Conservation (phyloP, 2,113 vertebrate species). For the Dolichotis patagonum region DNA sequence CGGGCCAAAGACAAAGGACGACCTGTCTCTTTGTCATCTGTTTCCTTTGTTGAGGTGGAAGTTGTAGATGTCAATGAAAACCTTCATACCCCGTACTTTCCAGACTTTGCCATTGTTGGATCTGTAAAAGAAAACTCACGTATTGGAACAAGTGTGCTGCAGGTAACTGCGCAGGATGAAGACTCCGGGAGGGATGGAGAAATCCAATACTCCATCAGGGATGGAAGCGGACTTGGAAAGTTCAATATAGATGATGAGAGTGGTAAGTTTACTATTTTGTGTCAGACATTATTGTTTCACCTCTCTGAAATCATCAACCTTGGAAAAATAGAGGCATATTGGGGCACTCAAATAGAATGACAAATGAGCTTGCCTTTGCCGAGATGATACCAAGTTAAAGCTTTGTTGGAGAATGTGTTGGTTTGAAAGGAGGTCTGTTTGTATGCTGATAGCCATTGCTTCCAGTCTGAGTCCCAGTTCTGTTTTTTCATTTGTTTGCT, state of each 20-base stretch:
- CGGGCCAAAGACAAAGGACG: constrained; percentile 96
- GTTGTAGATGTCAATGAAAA: constrained; percentile 99
- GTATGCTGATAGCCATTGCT: neutral
- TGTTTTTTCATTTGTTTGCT: neutral
- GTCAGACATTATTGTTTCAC: neutral
- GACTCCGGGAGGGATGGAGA: constrained; percentile 95
- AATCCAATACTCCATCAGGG: constrained; percentile 96
- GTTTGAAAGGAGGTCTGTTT: neutral
- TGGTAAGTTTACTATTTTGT: constrained; percentile 87
- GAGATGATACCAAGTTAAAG: neutral
- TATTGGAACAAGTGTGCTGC: constrained; percentile 94
- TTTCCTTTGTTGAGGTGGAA: constrained; percentile 96
- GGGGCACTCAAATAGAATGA: neutral
- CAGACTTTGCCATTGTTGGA: constrained; percentile 92
- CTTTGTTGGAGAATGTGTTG: neutral
- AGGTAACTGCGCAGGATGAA: constrained; percentile 93
- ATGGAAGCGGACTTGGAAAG: constrained; percentile 96
- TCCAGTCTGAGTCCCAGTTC: neutral
- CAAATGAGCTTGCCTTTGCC: neutral
- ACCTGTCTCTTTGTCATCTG: constrained; percentile 94
- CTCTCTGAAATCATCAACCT: neutral
- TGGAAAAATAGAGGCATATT: neutral
- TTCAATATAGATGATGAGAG: constrained; percentile 98
- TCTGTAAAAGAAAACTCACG: constrained; percentile 95
- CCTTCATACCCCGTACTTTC: constrained; percentile 95